A percentile compares a stretch with the other conserved stretches of the same genome.
Conservation (phyloP, 2,888 invertebrate species). For the Tiliacea citrago region DNA sequence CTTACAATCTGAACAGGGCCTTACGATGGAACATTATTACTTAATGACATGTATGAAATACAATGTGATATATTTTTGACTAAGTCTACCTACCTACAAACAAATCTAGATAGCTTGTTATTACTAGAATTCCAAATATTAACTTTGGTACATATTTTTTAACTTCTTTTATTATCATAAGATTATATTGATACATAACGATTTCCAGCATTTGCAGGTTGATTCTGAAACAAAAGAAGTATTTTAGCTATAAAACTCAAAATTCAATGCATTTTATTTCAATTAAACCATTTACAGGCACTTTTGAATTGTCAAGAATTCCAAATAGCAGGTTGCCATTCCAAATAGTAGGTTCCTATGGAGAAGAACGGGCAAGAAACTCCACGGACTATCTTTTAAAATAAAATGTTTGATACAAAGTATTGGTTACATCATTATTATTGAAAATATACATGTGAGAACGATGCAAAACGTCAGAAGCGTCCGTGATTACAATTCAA, state of each 20-base stretch:
- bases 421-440: no score
- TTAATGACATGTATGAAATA: slow-evolving; percentile 30
- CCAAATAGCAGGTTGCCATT: no score
- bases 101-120: slow-evolving; percentile 62
- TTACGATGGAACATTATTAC: slow-evolving; percentile 27
- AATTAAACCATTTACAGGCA: no score
- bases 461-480: no score
- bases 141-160: slow-evolving; percentile 77
- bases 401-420: no score
- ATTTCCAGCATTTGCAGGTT: slow-evolving; percentile 61
- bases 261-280: no score
- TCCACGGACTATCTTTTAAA: no score
- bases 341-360: no score
- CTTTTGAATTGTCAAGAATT: no score
- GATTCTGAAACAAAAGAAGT: slow-evolving; percentile 66
- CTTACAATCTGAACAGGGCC: slow-evolving; percentile 43
- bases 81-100: slow-evolving; percentile 62
- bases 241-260: neutral
- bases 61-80: slow-evolving; percentile 53
- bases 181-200: slow-evolving; percentile 65
- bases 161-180: slow-evolving; percentile 63
- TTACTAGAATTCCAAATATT: slow-evolving; percentile 73
- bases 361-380: no score
- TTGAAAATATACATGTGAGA: no score
- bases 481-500: no score